Conservation (phyloP, 2,113 vertebrate genomes). For the Forbesichthys papilliferus region DNA sequence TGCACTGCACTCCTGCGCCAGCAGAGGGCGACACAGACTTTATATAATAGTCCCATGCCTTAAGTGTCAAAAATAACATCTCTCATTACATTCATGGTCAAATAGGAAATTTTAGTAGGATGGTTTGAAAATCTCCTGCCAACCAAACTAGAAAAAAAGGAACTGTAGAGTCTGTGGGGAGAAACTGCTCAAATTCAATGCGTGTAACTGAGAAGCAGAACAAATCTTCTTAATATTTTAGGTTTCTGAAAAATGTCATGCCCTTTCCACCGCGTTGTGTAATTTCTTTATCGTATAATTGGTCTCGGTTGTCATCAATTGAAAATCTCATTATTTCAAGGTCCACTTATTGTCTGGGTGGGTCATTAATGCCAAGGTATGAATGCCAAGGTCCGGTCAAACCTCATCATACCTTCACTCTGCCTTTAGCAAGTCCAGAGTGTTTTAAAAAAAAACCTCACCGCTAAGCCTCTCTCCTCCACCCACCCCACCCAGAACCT, state of each 20-base stretch:
- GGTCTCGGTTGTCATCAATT: conserved; percentile 11
- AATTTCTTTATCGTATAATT: conserved; percentile 22
- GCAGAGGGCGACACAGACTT: conserved; percentile 61
- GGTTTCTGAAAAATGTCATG: conserved; percentile 1
- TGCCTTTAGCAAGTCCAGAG: conserved; percentile 12
- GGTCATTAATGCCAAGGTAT: conserved; percentile 27
- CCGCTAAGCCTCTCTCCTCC: conserved; percentile 55
- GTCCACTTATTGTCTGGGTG: not conserved
- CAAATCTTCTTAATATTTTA: conserved; percentile 10
- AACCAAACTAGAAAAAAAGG: conserved; percentile 37
- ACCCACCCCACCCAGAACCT: conserved; percentile 53
- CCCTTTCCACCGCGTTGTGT: conserved; percentile 3
- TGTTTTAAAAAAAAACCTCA: conserved; percentile 42
- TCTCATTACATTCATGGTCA: conserved; percentile 66
- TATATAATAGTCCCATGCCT: conserved; percentile 31
- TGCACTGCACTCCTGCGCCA: conserved; percentile 32
- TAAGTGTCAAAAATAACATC: conserved; percentile 73
- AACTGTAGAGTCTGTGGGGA: no score
- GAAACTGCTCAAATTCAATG: conserved; percentile 2
- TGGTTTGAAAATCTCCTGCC: conserved; percentile 64
- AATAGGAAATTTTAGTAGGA: conserved; percentile 66
- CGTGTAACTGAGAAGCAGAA: conserved; percentile 20
- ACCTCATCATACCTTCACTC: conserved; percentile 60
- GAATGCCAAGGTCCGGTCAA: conserved; percentile 47
- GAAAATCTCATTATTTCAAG: conserved; percentile 24